Evolutionary conservation across 2,113 vertebrate species (phyloP), one percentile per base, ranked within the genome.

Genomic region (Lepidothrix coronata): DNA sequence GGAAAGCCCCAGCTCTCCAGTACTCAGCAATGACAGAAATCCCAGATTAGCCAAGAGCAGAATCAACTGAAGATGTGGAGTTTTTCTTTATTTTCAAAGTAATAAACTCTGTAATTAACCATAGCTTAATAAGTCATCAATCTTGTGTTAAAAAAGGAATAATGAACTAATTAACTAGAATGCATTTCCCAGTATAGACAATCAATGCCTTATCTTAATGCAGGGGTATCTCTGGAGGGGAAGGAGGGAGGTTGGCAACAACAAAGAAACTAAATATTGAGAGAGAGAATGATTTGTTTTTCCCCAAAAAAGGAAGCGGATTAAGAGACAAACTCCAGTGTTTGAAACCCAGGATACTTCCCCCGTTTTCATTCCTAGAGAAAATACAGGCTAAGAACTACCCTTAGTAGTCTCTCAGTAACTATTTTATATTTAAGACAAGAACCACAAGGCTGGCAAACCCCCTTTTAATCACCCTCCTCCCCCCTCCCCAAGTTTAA

Each of bases 151-250:
- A 97, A 89, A 85, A 97, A 96, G 80, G 96, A 97, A 88, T 91
- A 95, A 96, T 89, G 94, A 96, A 87, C 95, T 96, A 96, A 97
- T 97, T 97, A 97, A 37, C 49, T 63, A 28, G 65, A 89, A 97
- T 86, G 55, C 70, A 72, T 94, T 91, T 97, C 94, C 93, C 94
- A 85, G 65, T 89, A 76, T 57, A 97, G 94, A 71, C 93, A 95
- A 98, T 98, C 98, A 94, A 97, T 98, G 96, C 92, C 97, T 98
- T 98, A 97, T 98, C 98, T 95, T 93, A 74, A 71, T 85, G 72
- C 23, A 8, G 81, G 93, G 77, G 37, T 78, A 46, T 75, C 91
- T 96, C 93, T 87, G 79, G 75, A 88, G 93, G 80, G 92, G 89
- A 96, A 95, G 82, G 74, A 96, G 44, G 72, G 58, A 95, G 72